phyloP scores from a whole-genome alignment of 92 coral and sea anemone species.

The Chrysogorgia sp. region DNA sequence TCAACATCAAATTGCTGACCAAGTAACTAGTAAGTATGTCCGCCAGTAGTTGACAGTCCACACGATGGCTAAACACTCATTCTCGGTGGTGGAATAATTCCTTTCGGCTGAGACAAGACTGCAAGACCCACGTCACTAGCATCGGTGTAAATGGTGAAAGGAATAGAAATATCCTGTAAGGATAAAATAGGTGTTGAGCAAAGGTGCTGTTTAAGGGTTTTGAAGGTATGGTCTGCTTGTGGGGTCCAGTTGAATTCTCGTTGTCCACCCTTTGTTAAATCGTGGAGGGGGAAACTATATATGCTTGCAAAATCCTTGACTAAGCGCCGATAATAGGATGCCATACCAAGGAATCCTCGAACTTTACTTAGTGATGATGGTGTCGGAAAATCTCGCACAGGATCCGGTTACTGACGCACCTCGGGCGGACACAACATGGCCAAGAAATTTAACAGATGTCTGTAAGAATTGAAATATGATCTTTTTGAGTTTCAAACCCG shows the following conservation, averaged over 20 bases:
- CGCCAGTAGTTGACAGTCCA: too few relatives aligned
- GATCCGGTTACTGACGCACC: too few relatives aligned
- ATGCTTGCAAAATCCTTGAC: slow-evolving; percentile 36
- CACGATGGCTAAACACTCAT: slow-evolving; percentile 15
- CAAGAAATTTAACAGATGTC: slow-evolving; percentile 51
- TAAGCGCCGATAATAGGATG: slow-evolving; percentile 44
- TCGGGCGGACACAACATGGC: slow-evolving; percentile 47
- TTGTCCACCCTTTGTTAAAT: slow-evolving; percentile 1
- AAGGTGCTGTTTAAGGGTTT: neutral
- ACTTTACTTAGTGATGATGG: slow-evolving; percentile 40
- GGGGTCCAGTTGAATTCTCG: slow-evolving; percentile 12
- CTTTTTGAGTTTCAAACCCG: slow-evolving; percentile 36
- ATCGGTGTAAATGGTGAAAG: slow-evolving; percentile 18
- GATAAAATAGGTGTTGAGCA: slow-evolving; percentile 1
- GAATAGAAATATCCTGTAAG: slow-evolving; percentile 4
- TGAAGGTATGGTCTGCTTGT: slow-evolving; percentile 10
- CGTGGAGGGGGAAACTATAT: slow-evolving; percentile 33
- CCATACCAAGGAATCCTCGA: slow-evolving; percentile 46
- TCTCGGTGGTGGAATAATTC: neutral
- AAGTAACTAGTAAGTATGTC: neutral
- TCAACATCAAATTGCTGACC: slow-evolving; percentile 3
- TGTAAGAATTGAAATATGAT: slow-evolving; percentile 38
- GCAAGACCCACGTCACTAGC: slow-evolving; percentile 24
- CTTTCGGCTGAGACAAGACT: neutral
- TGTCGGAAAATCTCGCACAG: too few relatives aligned